Conservation (phyloP, 2,888 invertebrate species). For the Hofmannophila pseudospretella region DNA sequence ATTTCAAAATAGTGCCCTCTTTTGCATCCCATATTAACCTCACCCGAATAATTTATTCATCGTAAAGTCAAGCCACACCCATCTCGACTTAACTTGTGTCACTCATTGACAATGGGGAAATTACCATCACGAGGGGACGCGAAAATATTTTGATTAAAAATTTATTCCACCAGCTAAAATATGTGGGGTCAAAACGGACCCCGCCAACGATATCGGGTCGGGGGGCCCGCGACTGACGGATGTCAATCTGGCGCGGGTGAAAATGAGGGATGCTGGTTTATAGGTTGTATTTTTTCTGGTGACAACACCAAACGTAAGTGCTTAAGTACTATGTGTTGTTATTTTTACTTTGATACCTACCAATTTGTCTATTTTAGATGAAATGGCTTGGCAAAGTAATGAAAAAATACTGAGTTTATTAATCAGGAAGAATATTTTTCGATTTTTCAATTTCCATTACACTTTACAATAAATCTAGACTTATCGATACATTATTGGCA, state of each 20-base stretch:
- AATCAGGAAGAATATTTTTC: too few relatives aligned
- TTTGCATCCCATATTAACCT: slow-evolving; percentile 2
- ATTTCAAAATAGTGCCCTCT: too few relatives aligned
- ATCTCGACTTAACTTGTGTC: slow-evolving; percentile 56
- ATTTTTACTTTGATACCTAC: too few relatives aligned
- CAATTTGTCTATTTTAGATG: too few relatives aligned
- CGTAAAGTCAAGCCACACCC: slow-evolving; percentile 40
- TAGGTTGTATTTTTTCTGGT: slow-evolving; percentile 4
- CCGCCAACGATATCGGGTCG: slow-evolving; percentile 21
- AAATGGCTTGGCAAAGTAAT: too few relatives aligned
- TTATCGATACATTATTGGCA: too few relatives aligned
- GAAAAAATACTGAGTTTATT: too few relatives aligned
- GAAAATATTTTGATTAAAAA: slow-evolving; percentile 76
- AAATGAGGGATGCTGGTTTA: slow-evolving; percentile 36
- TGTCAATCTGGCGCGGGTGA: slow-evolving; percentile 59
- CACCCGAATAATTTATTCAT: slow-evolving; percentile 36
- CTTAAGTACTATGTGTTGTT: too few relatives aligned
- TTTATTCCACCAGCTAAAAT: slow-evolving; percentile 58
- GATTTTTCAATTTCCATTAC: too few relatives aligned
- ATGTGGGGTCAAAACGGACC: slow-evolving; percentile 43
- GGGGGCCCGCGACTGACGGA: slow-evolving; percentile 51
- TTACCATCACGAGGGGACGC: slow-evolving; percentile 51
- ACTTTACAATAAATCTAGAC: too few relatives aligned
- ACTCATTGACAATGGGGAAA: slow-evolving; percentile 56
- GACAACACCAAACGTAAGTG: too few relatives aligned